Base-by-base conservation (phyloP, 1,140 invertebrate genomes). In the Metopolophium dirhodum region DNA sequence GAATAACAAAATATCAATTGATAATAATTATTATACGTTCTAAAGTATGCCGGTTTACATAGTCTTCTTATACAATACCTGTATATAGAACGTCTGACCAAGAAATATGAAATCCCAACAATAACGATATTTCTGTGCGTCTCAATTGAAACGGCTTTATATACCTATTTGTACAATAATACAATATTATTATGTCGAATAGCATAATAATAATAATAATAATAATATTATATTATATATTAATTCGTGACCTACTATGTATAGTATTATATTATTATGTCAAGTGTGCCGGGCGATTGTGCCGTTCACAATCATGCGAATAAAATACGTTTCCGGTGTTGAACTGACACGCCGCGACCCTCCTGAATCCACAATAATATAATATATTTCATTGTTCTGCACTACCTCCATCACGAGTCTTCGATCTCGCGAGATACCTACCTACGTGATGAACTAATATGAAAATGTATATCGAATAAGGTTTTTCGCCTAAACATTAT, bases 191-290 rank as follows among this genome's bases (percentile, higher is more conserved):
- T n/a, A 18, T n/a, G 61, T n/a, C 61, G 20, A 83, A 83, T 83
- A 83, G 22, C 35, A 37, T 83, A 77, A 77, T 77, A 77, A 57
- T 57, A 57, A 47, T 41, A 41, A 41, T 41, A 41, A 51, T 51
- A 49, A 49, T 49, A 49, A 51, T 54, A 54, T 6, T 54, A 22
- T 54, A 54, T n/a, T 77, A 83, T 77, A 83, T 83, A 83, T 37
- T 83, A 85, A 85, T 85, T 85, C 83, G 23, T 85, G 83, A 85
- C 83, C 41, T 85, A 85, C 41, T 85, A 85, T 85, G 23, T 85
- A 77, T n/a, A 77, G 30, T 77, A 45, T 85, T 26, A 45, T 83
- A 41, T 23, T 83, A 41, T 23, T n/a, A 37, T 82, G 41, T 85
- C 83, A 45, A 85, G 83, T 45, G 83, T 41, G 8, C 83, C 83